phyloP scores from a whole-genome alignment of 2,113 vertebrate genomes.

The Rhinolophus sinicus region DNA sequence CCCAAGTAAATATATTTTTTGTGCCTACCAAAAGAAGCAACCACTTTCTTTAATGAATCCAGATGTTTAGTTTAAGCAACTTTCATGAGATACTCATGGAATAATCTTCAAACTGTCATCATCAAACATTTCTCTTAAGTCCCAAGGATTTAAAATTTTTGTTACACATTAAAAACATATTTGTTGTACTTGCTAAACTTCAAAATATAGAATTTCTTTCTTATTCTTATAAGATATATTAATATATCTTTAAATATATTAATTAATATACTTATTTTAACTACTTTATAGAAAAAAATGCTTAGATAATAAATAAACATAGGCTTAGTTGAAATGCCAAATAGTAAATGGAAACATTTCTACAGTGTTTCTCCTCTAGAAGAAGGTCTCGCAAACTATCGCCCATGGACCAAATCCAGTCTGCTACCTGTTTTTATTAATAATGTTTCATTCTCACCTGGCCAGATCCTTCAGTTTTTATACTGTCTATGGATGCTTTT shows the following conservation, averaged over 20 bases:
- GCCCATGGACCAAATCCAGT: neutral
- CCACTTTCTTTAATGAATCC: neutral
- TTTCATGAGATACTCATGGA: neutral
- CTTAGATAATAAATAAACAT: neutral
- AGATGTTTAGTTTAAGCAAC: neutral
- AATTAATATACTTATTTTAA: neutral
- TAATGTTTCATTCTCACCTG: neutral
- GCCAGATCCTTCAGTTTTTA: neutral
- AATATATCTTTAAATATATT: neutral
- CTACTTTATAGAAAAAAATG: neutral
- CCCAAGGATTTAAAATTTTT: neutral
- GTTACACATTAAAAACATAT: neutral
- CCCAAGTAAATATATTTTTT: neutral
- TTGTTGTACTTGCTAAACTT: neutral
- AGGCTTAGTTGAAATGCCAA: neutral
- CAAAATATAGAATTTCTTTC: neutral
- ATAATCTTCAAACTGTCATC: neutral
- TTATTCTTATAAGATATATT: neutral
- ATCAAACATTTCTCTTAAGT: neutral
- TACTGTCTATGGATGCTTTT: neutral
- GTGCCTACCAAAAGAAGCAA: neutral
- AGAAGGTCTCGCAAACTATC: neutral
- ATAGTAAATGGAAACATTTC: neutral
- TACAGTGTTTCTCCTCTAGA: neutral
- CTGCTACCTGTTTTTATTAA: slow-evolving; percentile 16